phyloP scores from a whole-genome alignment of 2,888 invertebrate species.

The Idaea dimidiata region DNA sequence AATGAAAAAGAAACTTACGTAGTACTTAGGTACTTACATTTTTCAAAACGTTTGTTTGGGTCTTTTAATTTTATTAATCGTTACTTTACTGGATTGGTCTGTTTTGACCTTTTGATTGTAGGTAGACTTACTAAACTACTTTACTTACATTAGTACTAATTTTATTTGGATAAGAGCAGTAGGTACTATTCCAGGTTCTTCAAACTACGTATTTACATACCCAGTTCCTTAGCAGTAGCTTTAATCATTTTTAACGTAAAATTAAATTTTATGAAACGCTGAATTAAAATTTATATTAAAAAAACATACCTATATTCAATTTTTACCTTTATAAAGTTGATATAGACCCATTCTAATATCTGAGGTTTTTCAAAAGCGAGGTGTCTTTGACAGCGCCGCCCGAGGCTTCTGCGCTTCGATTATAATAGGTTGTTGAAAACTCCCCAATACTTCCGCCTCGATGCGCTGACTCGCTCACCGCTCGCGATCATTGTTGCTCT shows the following conservation, averaged over 20 bases:
- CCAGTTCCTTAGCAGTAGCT: too few relatives aligned
- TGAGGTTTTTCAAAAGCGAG: constrained; percentile 23
- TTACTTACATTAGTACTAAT: too few relatives aligned
- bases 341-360: constrained; percentile 19
- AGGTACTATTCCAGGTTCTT: too few relatives aligned
- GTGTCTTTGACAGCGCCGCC: constrained; percentile 33
- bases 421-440: constrained; percentile 81
- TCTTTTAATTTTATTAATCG: neutral
- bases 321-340: neutral
- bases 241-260: too few relatives aligned
- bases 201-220: too few relatives aligned
- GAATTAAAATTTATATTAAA: too few relatives aligned
- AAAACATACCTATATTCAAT: too few relatives aligned
- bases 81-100: neutral
- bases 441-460: constrained; percentile 79
- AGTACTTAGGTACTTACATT: neutral
- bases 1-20: neutral
- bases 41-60: neutral
- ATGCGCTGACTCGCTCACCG: constrained; percentile 47
- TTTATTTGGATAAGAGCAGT: too few relatives aligned
- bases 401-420: constrained; percentile 57
- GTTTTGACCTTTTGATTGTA: neutral
- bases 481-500: constrained; percentile 18
- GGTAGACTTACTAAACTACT: too few relatives aligned
- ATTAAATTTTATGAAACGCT: too few relatives aligned